phyloP scores from a whole-genome alignment of 2,113 vertebrate genomes.

The Rhea pennata region DNA sequence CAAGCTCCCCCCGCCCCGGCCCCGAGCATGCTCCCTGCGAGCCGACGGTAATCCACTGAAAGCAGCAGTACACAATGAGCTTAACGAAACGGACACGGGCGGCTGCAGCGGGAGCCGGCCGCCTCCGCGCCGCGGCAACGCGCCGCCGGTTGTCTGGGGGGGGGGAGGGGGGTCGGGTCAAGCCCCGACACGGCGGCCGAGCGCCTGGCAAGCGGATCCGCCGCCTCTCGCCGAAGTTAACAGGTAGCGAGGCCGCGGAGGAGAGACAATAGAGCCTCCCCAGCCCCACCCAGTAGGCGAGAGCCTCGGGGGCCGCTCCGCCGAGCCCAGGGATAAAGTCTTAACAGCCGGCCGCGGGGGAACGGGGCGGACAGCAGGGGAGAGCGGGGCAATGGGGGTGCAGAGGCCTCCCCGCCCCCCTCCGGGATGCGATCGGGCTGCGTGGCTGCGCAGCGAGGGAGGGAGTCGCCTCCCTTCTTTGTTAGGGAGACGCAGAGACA shows the following conservation, averaged over 20 bases:
- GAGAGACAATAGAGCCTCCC: slow-evolving; percentile 73
- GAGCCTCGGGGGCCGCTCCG: not conserved
- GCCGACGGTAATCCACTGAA: not conserved
- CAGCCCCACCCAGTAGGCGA: slow-evolving; percentile 74
- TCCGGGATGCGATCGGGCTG: not conserved
- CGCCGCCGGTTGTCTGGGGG: not conserved
- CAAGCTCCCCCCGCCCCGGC: not conserved
- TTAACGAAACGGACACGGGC: not conserved
- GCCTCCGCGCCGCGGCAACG: not conserved
- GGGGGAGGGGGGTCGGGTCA: too few relatives aligned
- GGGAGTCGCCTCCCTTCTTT: slow-evolving; percentile 38
- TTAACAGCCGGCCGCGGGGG: not conserved
- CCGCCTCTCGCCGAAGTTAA: not conserved
- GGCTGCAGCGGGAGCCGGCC: not conserved
- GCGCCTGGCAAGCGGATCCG: not conserved
- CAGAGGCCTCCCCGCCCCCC: not conserved
- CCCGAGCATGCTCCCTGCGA: not conserved
- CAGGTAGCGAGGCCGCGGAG: slow-evolving; percentile 1
- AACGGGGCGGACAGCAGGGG: not conserved
- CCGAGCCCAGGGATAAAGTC: not conserved
- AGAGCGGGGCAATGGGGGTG: not conserved
- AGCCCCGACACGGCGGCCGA: not conserved
- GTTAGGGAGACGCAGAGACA: not conserved
- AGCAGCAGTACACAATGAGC: not conserved
- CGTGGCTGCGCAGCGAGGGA: not conserved